These are phyloP conservation scores for Cinara cedri DNA, from an alignment of 2,888 invertebrate species.

Conservation along the genomic window DNA sequence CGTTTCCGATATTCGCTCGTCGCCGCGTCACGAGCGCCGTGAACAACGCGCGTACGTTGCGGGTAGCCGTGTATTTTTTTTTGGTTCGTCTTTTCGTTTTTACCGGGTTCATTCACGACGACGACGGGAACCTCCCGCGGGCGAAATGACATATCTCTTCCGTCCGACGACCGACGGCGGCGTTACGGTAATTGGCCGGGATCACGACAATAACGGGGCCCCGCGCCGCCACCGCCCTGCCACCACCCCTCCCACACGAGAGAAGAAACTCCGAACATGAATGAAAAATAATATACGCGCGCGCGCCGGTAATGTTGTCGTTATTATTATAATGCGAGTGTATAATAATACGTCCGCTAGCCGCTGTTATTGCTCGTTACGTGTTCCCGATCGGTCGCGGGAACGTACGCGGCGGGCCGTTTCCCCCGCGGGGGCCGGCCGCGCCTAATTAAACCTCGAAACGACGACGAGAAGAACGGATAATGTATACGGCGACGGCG, in stretches of 20 bases:
- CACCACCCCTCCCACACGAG: neutral
- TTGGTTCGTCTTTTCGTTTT: neutral
- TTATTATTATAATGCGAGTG: too few species aligned
- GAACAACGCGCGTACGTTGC: too few species aligned
- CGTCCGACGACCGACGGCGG: neutral
- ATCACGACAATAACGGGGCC: slow-evolving; percentile 24
- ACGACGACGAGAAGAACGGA: too few species aligned
- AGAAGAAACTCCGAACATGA: slow-evolving; percentile 4
- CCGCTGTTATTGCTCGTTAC: too few species aligned
- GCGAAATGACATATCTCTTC: slow-evolving; percentile 32
- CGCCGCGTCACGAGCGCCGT: neutral
- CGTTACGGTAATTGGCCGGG: slow-evolving; percentile 29
- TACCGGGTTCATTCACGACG: slow-evolving; percentile 36
- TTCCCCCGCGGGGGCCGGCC: neutral
- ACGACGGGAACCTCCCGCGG: slow-evolving; percentile 19
- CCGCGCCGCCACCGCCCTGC: neutral
- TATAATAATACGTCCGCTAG: neutral
- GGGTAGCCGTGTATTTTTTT: neutral
- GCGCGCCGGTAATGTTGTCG: neutral
- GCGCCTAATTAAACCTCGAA: slow-evolving; percentile 53
- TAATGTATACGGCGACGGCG: too few species aligned
- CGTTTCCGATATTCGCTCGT: too few species aligned
- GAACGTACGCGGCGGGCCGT: neutral
- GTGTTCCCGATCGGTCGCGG: neutral
- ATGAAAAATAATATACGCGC: slow-evolving; percentile 37